Conservation (phyloP, 2,888 invertebrate species). For the Dryobota labecula region DNA sequence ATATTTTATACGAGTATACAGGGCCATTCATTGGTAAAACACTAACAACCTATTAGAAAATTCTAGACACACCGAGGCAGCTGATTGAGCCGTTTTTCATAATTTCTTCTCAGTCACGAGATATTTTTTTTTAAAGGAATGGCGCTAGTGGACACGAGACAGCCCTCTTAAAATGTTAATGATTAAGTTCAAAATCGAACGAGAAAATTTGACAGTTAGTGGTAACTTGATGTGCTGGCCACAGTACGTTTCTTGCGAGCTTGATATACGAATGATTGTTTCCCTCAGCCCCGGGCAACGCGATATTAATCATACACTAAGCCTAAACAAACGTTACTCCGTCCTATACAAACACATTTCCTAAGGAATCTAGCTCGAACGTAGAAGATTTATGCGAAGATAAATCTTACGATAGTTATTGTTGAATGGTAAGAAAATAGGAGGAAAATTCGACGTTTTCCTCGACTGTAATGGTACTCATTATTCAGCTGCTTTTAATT, state of each 20-base stretch:
- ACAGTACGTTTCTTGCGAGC: conserved; percentile 16
- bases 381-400: conserved; percentile 41
- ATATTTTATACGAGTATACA: too few relatives aligned
- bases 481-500: conserved; percentile 7
- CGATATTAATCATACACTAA: conserved; percentile 59
- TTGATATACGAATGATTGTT: conserved; percentile 43
- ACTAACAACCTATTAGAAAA: too few relatives aligned
- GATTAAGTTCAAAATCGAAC: too few relatives aligned
- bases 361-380: conserved; percentile 41
- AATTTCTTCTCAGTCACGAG: too few relatives aligned
- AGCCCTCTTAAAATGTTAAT: too few relatives aligned
- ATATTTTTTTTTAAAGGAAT: too few relatives aligned
- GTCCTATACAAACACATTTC: conserved; percentile 58
- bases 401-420: conserved; percentile 47
- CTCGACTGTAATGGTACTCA: not conserved
- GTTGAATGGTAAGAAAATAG: conserved; percentile 43
- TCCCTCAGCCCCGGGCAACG: conserved; percentile 20
- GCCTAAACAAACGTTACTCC: conserved; percentile 54
- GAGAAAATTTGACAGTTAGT: too few relatives aligned
- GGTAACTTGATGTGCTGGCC: too few relatives aligned
- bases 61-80: too few relatives aligned
- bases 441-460: conserved; percentile 17
- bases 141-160: too few relatives aligned
- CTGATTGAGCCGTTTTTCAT: too few relatives aligned
- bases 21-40: too few relatives aligned